Conservation (phyloP, 1,140 invertebrate genomes). For the Drosophila punjabiensis region DNA sequence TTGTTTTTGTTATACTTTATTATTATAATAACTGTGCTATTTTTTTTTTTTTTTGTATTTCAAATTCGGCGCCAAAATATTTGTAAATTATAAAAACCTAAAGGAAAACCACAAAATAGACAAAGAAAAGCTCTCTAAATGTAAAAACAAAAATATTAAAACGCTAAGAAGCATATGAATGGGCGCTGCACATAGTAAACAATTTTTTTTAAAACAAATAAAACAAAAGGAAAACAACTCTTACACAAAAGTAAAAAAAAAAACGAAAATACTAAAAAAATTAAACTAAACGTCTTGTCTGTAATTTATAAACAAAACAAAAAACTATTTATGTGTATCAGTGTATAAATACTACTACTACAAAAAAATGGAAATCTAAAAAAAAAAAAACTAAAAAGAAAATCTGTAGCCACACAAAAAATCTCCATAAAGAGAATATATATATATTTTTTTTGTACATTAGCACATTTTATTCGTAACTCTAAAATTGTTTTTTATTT, state of each 20-base stretch:
- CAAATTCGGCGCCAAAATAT: constrained; percentile 75
- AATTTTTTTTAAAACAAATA: constrained; percentile 55
- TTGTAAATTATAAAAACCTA: constrained; percentile 72
- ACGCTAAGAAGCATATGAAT: constrained; percentile 45
- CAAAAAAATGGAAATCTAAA: constrained; percentile 35
- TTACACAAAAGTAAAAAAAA: constrained; percentile 23
- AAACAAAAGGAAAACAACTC: constrained; percentile 11
- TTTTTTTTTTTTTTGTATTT: constrained; percentile 55
- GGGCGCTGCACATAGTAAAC: constrained; percentile 77
- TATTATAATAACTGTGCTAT: constrained; percentile 65
- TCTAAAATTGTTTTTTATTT: constrained; percentile 47
- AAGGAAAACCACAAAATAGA: constrained; percentile 47
- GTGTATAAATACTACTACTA: constrained; percentile 53
- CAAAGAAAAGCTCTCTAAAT: constrained; percentile 66
- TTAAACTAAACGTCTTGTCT: constrained; percentile 74
- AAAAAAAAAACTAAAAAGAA: constrained; percentile 1
- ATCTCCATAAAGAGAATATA: constrained; percentile 26
- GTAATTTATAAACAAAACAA: constrained; percentile 68
- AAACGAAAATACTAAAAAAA: constrained; percentile 27
- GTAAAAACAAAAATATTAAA: constrained; percentile 47
- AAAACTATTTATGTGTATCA: constrained; percentile 64
- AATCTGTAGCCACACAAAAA: constrained; percentile 59
- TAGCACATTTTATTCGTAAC: constrained; percentile 72
- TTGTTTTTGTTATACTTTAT: constrained; percentile 71
- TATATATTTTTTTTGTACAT: constrained; percentile 68